Evolutionary conservation across 2,888 invertebrate species (phyloP).

Genomic region (Diloba caeruleocephala): DNA sequence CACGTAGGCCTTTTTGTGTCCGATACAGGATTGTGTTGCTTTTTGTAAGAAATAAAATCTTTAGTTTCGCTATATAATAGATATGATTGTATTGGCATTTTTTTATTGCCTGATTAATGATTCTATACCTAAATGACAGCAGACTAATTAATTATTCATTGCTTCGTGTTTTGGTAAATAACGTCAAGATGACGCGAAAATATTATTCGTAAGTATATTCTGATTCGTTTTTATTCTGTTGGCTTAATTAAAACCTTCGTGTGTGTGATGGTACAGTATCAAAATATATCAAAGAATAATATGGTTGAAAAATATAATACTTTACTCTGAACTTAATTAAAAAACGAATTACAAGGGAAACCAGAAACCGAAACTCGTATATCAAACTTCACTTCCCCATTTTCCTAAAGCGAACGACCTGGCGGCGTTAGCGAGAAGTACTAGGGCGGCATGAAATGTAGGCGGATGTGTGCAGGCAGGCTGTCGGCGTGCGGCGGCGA

Average conservation of each 20-base stretch:
- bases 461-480: conserved; percentile 66
- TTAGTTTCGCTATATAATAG: conserved; percentile 1
- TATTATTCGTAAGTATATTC: no score
- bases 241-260: neutral
- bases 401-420: conserved; percentile 61
- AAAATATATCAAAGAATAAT: neutral
- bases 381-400: conserved; percentile 45
- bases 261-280: neutral
- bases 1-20: conserved; percentile 72
- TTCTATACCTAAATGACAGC: neutral
- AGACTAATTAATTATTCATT: neutral
- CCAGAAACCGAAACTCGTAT: conserved; percentile 31
- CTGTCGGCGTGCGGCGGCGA: conserved; percentile 61
- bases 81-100: conserved; percentile 1
- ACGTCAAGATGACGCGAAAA: neutral
- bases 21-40: conserved; percentile 46
- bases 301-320: conserved; percentile 3
- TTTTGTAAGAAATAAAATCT: conserved; percentile 31
- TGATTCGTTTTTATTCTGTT: neutral
- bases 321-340: conserved; percentile 19
- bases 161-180: neutral
- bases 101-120: conserved; percentile 19
- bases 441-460: conserved; percentile 75
- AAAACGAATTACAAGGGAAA: conserved; percentile 18
- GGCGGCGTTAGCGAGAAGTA: conserved; percentile 60